Evolutionary conservation across 2,888 invertebrate species (phyloP), one percentile per base, ranked within the genome.

Genomic region (Stenolophus ochropezus): DNA sequence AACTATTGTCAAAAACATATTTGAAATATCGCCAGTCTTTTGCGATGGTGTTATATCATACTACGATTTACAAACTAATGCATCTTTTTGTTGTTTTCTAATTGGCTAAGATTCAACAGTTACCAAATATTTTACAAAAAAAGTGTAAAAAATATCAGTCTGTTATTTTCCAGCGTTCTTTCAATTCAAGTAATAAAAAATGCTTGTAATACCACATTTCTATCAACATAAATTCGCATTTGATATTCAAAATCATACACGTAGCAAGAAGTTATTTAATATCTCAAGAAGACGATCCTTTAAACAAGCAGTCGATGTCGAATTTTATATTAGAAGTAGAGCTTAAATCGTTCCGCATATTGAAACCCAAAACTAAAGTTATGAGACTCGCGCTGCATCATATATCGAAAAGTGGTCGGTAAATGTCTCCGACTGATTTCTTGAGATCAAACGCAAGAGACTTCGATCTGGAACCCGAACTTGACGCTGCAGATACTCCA

Each of bases 261-360:
- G 51, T 51, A 0, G 18, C 18, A 51, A 16, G 51, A 51, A 51
- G 14, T 51, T 51, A 51, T 51, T 51, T 5, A 51, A 16, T 18
- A 18, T 51, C 16, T 18, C n/a, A 5, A 51, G 18, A 51, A 51
- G 16, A 14, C 51, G 18, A 56, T 56, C 56, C 18, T 11, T 56
- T 56, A 56, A 56, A 56, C 56, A 56, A 56, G 56, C 56, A 56
- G 5, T 56, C 20, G 18, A 56, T 4, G 5, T 21, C 56, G 56
- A 56, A 56, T 11, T 58, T 21, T 58, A 21, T 58, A 58, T 58
- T 58, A 58, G 23, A 18, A 53, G 8, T 23, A 23, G 20, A 58
- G 58, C 61, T 25, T 61, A 61, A 61, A 25, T 61, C 25, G 61
- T 61, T 61, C 61, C 61, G 61, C 61, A 61, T 61, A 61, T 61